Evolutionary conservation across 1,140 invertebrate species (phyloP).

Genomic region (Drosophila burlai): DNA sequence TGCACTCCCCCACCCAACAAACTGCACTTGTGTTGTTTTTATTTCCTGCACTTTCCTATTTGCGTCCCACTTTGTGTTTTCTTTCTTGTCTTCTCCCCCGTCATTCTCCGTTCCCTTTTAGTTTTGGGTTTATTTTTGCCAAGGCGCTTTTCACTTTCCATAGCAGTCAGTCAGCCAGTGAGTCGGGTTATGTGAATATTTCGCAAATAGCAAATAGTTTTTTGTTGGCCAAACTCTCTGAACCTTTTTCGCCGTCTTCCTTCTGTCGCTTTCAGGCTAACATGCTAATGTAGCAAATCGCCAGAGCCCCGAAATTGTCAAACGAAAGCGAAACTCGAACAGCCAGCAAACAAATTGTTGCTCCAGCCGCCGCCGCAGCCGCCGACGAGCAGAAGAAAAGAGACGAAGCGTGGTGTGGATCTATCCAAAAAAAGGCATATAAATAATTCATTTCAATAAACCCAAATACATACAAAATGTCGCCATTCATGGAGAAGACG

Average conservation of each 20-base stretch:
- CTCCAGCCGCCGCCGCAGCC: slow-evolving; percentile 26
- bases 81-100: slow-evolving; percentile 3
- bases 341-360: slow-evolving; percentile 44
- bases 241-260: neutral
- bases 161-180: slow-evolving; percentile 7
- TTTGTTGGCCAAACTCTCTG: neutral
- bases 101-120: slow-evolving; percentile 10
- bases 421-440: slow-evolving; percentile 10
- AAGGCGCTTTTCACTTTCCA: slow-evolving; percentile 53
- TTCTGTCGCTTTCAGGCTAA: slow-evolving; percentile 29
- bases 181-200: slow-evolving; percentile 18
- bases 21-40: slow-evolving; percentile 47
- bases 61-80: slow-evolving; percentile 55
- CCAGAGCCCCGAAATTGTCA: slow-evolving; percentile 5
- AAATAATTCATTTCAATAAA: slow-evolving; percentile 33
- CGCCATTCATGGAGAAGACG: slow-evolving; percentile 77
- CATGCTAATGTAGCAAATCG: slow-evolving; percentile 38
- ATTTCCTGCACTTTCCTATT: slow-evolving; percentile 20
- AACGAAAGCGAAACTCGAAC: slow-evolving; percentile 31
- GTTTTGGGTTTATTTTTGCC: slow-evolving; percentile 60
- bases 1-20: neutral
- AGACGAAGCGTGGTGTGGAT: slow-evolving; percentile 14
- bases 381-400: slow-evolving; percentile 5
- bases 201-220: slow-evolving; percentile 23
- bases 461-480: slow-evolving; percentile 60